A percentile compares a stretch with the other conserved stretches of the same genome.
phyloP scores from a whole-genome alignment of 2,888 invertebrate genomes.

The Sclerodermus sp. region DNA sequence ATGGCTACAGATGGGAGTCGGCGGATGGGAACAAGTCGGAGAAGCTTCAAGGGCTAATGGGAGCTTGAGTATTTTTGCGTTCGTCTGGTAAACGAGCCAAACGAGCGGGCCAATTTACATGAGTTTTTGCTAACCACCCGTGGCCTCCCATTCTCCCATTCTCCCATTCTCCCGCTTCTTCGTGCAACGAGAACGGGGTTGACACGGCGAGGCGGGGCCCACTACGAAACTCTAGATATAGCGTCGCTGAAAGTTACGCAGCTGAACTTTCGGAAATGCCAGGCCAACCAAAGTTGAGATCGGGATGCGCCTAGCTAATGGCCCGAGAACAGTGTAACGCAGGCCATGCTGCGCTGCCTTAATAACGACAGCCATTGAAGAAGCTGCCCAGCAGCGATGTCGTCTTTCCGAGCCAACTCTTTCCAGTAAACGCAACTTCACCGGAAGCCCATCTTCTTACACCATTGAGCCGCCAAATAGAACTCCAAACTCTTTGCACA shows the following conservation, averaged over 20 bases:
- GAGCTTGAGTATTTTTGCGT: slow-evolving; percentile 35
- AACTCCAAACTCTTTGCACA: too few relatives aligned
- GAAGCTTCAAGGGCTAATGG: slow-evolving; percentile 25
- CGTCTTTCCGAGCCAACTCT: too few relatives aligned
- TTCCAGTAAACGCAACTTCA: too few relatives aligned
- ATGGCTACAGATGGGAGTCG: too few relatives aligned
- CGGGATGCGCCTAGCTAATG: slow-evolving; percentile 26
- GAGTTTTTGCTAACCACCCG: slow-evolving; percentile 13
- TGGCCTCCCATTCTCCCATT: neutral
- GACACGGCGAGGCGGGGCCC: too few relatives aligned
- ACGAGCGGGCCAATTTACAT: slow-evolving; percentile 32
- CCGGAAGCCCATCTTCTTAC: too few relatives aligned
- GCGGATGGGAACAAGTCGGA: neutral
- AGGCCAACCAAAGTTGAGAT: slow-evolving; percentile 21
- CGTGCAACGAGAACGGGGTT: too few relatives aligned
- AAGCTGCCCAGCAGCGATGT: too few relatives aligned
- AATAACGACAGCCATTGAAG: slow-evolving; percentile 21
- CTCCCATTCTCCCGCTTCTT: neutral
- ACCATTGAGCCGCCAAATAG: too few relatives aligned
- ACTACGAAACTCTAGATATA: too few relatives aligned
- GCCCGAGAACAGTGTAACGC: slow-evolving; percentile 23
- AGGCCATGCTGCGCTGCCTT: slow-evolving; percentile 17
- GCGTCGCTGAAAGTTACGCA: slow-evolving; percentile 6
- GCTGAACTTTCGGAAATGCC: slow-evolving; percentile 34
- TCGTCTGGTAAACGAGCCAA: slow-evolving; percentile 15